Base-by-base conservation (phyloP, 2,797 vertebrate genomes). In the Danio choprae region DNA sequence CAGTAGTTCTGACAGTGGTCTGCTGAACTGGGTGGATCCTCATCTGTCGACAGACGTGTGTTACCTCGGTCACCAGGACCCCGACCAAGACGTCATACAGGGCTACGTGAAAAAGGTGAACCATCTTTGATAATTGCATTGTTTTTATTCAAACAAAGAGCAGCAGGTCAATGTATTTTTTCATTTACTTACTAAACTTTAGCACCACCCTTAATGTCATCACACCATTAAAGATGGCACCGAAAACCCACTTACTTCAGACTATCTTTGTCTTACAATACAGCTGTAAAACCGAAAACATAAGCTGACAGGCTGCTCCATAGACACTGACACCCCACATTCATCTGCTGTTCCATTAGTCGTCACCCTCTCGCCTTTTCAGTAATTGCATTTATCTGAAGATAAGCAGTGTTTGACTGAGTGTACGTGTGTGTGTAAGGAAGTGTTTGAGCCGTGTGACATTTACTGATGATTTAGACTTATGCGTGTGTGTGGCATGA, bases 71-170 rank as follows among this genome's bases (percentile, higher is more conserved):
- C 93, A 94, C 70, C 95, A 95, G 62, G 90, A 91, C 36, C 91
- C 93, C 7, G 94, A 96, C 87, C 94, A 95, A 68, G 96, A 96
- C 50, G 90, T 94, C 73, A 92, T 98, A 84, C 95, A 96, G 74
- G 96, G 94, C 88, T 96, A 97, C 73, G 90, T 97, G 84, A 97
- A 98, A 87, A 96, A 94, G 93, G 97, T 97, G 95, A 83, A 82
- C 67, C 29, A 53, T 16, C 6, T 63, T 29, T 46, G 13, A 67
- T 29, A 48, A 68, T 3, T 20, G 22, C 8, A 41, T 41, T 38
- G 22, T 9, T 68, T 68, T 59, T 38, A 43, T 55, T 65, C 6
- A 44, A 76, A 65, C 43, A 8, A 9, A 74, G 41, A 56, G 40
- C 20, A 60, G 41, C 41, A 16, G 40, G 6, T 41, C 44, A 46